Evolutionary conservation across 2,888 invertebrate genomes (phyloP).

Genomic region (Elysia crispata): DNA sequence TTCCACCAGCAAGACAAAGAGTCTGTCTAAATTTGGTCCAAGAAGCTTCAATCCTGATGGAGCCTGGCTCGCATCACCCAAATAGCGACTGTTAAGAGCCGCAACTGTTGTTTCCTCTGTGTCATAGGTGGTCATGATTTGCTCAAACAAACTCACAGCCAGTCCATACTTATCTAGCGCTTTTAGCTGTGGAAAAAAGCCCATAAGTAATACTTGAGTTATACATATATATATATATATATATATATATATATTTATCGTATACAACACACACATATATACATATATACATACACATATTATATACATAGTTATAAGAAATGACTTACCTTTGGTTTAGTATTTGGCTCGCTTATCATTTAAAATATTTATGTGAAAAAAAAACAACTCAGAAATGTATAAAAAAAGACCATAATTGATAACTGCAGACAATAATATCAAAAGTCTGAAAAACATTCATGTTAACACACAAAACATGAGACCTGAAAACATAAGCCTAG

Average conservation of each 20-base stretch:
- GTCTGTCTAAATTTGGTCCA: conserved; percentile 37
- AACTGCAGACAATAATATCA: too few species aligned
- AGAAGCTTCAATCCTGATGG: conserved; percentile 11
- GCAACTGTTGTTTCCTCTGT: conserved; percentile 41
- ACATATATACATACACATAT: too few species aligned
- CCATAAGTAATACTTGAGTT: neutral
- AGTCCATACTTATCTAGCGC: conserved; percentile 24
- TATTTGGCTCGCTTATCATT: too few species aligned
- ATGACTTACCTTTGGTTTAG: too few species aligned
- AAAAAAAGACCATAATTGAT: too few species aligned
- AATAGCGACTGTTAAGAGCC: neutral
- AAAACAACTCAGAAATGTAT: too few species aligned
- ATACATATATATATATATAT: conserved; percentile 37
- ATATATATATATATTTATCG: conserved; percentile 25
- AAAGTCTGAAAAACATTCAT: too few species aligned
- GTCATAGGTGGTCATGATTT: conserved; percentile 29
- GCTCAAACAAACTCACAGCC: neutral
- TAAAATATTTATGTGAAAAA: too few species aligned
- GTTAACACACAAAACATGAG: too few species aligned
- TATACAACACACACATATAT: too few species aligned
- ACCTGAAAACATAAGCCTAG: too few species aligned
- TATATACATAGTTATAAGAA: too few species aligned
- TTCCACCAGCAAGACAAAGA: conserved; percentile 45
- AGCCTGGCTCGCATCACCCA: conserved; percentile 11
- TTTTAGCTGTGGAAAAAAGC: conserved; percentile 20